Evolutionary conservation across 2,888 invertebrate species (phyloP).

Genomic region (Drosophila algonquin): DNA sequence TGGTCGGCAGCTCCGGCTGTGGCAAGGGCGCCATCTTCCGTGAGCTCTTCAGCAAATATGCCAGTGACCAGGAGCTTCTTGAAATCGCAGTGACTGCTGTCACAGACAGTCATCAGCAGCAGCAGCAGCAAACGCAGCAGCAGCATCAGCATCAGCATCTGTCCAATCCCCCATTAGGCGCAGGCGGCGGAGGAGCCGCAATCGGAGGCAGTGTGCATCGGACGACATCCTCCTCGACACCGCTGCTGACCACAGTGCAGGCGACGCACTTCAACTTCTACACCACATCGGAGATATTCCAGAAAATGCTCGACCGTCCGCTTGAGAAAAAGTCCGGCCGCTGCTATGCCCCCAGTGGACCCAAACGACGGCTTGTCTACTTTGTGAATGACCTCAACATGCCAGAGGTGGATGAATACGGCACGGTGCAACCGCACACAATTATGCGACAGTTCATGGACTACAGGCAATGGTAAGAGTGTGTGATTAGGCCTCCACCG

Average conservation of each 20-base stretch:
- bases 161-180: slow-evolving; percentile 2
- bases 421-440: slow-evolving; percentile 97
- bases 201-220: slow-evolving; percentile 30
- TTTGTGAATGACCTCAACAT: slow-evolving; percentile 98
- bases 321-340: slow-evolving; percentile 97
- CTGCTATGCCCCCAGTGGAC: slow-evolving; percentile 95
- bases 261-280: slow-evolving; percentile 91
- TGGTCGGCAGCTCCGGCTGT: slow-evolving; percentile 94
- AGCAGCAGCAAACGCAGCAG: slow-evolving; percentile 6
- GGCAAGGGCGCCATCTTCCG: slow-evolving; percentile 96
- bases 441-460: slow-evolving; percentile 96
- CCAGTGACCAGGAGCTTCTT: slow-evolving; percentile 66
- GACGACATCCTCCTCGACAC: slow-evolving; percentile 85
- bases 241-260: slow-evolving; percentile 74
- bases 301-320: slow-evolving; percentile 94
- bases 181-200: background rate
- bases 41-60: slow-evolving; percentile 85
- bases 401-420: slow-evolving; percentile 98
- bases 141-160: slow-evolving; percentile 8
- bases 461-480: slow-evolving; percentile 93
- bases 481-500: background rate
- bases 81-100: slow-evolving; percentile 88
- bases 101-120: slow-evolving; percentile 85
- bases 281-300: slow-evolving; percentile 95
- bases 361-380: slow-evolving; percentile 91